Evolutionary conservation across 2,888 invertebrate species (phyloP).

Genomic region (Macrosoma leucophasiata): DNA sequence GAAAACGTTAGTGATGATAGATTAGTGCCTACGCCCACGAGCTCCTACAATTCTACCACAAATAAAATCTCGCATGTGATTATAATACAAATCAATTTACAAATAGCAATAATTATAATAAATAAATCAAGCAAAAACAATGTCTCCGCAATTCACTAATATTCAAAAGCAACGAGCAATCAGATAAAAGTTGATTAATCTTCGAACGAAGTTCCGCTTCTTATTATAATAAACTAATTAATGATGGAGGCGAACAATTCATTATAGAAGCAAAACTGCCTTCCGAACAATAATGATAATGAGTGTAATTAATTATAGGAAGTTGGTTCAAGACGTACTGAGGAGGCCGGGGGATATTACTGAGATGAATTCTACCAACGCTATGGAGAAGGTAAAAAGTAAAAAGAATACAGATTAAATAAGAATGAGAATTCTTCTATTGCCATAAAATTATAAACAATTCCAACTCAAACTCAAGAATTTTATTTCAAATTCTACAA

Average conservation of each 20-base stretch:
- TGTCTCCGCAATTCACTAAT: slow-evolving; percentile 28
- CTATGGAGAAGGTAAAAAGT: slow-evolving; percentile 39
- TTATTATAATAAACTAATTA: slow-evolving; percentile 77
- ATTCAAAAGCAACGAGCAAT: slow-evolving; percentile 52
- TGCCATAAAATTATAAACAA: too few species aligned
- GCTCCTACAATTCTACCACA: too few species aligned
- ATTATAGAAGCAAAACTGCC: slow-evolving; percentile 75
- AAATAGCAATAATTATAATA: too few species aligned
- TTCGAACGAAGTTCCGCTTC: slow-evolving; percentile 62
- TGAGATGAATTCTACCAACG: slow-evolving; percentile 18
- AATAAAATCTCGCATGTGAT: too few species aligned
- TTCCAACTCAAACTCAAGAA: too few species aligned
- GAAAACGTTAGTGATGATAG: too few species aligned
- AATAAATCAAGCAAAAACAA: too few species aligned
- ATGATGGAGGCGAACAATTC: slow-evolving; percentile 73
- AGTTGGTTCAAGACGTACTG: slow-evolving; percentile 70
- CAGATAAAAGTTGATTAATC: slow-evolving; percentile 74
- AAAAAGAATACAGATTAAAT: slow-evolving; percentile 3
- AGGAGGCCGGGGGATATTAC: slow-evolving; percentile 43
- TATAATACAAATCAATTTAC: too few species aligned
- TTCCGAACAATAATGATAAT: slow-evolving; percentile 76
- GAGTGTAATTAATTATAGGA: slow-evolving; percentile 76
- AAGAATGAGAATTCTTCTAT: slow-evolving; percentile 6
- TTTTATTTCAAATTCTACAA: too few species aligned
- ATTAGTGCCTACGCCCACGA: too few species aligned